These are phyloP conservation scores for Plebejus argus DNA, from an alignment of 2,888 invertebrate species.

Conservation along the genomic window DNA sequence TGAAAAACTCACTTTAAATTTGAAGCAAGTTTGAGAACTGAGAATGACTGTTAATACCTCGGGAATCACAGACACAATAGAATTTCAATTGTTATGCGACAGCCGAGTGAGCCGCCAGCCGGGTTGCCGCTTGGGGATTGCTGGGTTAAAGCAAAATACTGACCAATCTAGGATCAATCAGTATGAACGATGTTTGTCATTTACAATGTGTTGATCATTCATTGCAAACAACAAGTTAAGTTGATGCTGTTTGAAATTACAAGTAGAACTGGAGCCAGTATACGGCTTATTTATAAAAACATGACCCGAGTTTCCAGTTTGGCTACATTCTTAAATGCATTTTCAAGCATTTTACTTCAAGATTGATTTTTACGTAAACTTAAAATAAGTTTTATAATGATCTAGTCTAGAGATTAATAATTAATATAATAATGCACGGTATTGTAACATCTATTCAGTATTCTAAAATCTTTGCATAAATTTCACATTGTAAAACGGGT, in stretches of 20 bases:
- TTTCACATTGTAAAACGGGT: background rate
- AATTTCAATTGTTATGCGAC: too few species aligned
- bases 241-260: background rate
- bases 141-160: too few species aligned
- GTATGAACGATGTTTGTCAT: too few species aligned
- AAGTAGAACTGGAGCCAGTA: background rate
- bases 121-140: too few species aligned
- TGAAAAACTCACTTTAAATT: background rate
- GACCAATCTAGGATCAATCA: too few species aligned
- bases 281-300: background rate
- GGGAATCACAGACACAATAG: too few species aligned
- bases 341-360: background rate
- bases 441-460: background rate
- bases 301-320: constrained; percentile 7
- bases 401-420: background rate
- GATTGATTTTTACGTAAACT: background rate
- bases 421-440: background rate
- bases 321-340: constrained; percentile 10
- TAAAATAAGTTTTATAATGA: background rate
- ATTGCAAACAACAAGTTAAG: background rate
- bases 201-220: too few species aligned
- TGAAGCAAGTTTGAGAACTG: background rate
- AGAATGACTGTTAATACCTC: too few species aligned
- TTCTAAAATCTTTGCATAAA: background rate
- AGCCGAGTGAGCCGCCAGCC: too few species aligned